Conservation (phyloP, 2,888 invertebrate genomes). For the Platycnemis pennipes region DNA sequence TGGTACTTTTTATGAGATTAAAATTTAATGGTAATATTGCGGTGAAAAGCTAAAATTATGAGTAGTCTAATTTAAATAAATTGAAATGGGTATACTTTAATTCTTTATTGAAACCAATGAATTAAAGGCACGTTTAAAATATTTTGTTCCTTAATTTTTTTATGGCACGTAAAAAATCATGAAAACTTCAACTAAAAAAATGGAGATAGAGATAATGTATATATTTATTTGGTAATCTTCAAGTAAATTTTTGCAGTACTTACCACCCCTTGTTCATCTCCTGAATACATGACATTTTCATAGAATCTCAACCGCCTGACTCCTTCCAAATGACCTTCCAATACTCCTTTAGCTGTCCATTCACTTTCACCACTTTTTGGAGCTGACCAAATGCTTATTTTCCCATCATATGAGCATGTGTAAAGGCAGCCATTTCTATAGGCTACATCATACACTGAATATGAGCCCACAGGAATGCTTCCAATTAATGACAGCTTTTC, state of each 20-base stretch:
- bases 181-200: no score
- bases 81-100: no score
- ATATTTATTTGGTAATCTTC: no score
- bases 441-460: slow-evolving; percentile 52
- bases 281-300: slow-evolving; percentile 24
- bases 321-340: slow-evolving; percentile 45
- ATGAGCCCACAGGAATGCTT: neutral
- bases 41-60: no score
- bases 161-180: no score
- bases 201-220: no score
- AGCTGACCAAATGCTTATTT: slow-evolving; percentile 50
- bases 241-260: neutral
- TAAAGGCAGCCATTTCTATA: slow-evolving; percentile 31
- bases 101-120: no score
- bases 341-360: neutral
- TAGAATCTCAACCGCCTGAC: slow-evolving; percentile 30
- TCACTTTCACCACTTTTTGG: slow-evolving; percentile 19
- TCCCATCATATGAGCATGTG: slow-evolving; percentile 58
- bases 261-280: slow-evolving; percentile 62
- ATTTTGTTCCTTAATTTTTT: no score
- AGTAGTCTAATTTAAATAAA: no score
- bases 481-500: slow-evolving; percentile 20
- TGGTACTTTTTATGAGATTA: no score
- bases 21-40: no score
- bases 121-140: no score